Evolutionary conservation across 2,888 invertebrate genomes (phyloP), one percentile per base, ranked within the genome.

Genomic region (Chelonus formosanus): DNA sequence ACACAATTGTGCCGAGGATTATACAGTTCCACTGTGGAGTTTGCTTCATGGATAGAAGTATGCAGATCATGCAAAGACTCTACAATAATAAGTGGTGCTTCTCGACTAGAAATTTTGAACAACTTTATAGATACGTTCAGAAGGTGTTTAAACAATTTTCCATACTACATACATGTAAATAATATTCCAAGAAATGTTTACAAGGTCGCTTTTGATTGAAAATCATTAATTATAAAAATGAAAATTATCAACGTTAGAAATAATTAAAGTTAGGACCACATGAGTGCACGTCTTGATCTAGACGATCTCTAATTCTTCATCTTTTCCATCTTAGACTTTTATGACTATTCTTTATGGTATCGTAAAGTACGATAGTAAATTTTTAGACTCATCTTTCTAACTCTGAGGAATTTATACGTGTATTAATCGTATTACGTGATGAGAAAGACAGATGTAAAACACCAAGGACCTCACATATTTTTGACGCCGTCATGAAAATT

Each of bases 351-450:
- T 20, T 20, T 2, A 20, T 20, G 20, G 20, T 2, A 20, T 20
- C 20, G 20, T 20, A 20, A 20, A 20, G 20, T 20, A 20, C 20
- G 20, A 20, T 2, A 20, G 20, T 20, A 20, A 20, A 20, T 20
- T 20, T 66, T 56, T 63, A 67, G 69, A 71, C 63, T 61, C 44
- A 58, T 44, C 63, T 59, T 60, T 36, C 45, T 55, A 57, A 68
- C 53, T 64, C 63, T 63, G 62, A n/a, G 20, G 34, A 66, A 74
- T 69, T 63, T 66, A 58, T 59, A 68, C 40, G 40, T 40, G 40
- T 71, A 67, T 70, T 68, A 72, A 71, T 73, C 68, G 67, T 69
- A 74, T 71, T 60, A 70, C 65, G 65, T 31, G 57, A 67, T 61
- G 65, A 52, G 45, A 63, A 69, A 61, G 59, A 63, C 65, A 59